Percentiles rank a stretch among this genome's conserved stretches.
Evolutionary conservation across 2,113 vertebrate genomes (phyloP).

Genomic region (Odobenus rosmarus): DNA sequence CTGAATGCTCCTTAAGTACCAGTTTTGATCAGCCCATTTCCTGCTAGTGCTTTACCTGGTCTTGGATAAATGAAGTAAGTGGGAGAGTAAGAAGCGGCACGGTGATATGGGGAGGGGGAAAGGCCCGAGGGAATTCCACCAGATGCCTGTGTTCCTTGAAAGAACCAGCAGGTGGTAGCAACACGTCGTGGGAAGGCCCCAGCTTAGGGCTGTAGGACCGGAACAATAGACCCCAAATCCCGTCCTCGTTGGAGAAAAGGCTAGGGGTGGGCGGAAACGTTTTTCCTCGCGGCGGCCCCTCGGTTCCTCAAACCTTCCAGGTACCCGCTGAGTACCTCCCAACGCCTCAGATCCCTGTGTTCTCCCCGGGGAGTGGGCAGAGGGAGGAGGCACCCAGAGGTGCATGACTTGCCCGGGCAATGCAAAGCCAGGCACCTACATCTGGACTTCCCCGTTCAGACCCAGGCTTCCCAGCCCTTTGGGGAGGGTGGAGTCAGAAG

Average conservation of each 20-base stretch:
- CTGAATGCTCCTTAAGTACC: background rate
- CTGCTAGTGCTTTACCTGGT: background rate
- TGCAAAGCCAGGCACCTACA: background rate
- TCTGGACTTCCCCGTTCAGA: background rate
- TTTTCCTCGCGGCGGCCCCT: background rate
- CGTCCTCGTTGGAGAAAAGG: background rate
- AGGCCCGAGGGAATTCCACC: background rate
- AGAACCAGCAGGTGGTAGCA: conserved; percentile 78
- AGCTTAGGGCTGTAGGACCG: background rate
- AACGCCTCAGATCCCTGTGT: background rate
- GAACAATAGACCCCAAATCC: conserved; percentile 68
- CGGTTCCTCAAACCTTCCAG: background rate
- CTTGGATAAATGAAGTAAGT: background rate
- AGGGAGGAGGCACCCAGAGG: conserved; percentile 40
- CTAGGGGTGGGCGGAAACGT: background rate
- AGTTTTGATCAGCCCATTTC: background rate
- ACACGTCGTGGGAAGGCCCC: background rate
- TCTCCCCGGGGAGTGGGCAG: background rate
- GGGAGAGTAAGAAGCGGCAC: background rate
- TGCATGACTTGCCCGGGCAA: conserved; percentile 40
- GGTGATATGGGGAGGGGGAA: accelerated
- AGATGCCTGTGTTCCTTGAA: conserved; percentile 18
- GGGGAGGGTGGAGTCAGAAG: background rate
- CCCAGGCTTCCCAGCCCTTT: background rate
- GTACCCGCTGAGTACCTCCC: background rate